Base-by-base conservation (phyloP, 1,140 invertebrate genomes). In the Chlorops oryzae region DNA sequence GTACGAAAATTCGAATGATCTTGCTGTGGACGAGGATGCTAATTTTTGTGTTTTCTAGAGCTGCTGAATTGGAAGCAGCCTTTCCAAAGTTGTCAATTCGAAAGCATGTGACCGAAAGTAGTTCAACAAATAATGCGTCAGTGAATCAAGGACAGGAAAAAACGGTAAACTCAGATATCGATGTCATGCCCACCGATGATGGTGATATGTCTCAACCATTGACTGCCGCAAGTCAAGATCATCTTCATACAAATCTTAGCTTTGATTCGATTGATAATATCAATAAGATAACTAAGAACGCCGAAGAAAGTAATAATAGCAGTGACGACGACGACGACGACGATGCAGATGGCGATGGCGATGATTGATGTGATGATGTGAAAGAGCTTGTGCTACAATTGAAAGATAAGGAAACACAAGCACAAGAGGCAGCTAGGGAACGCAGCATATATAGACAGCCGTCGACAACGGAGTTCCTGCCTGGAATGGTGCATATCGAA, bases 401-500 rank as follows among this genome's bases (percentile, higher is more conserved):
- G 0, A 63, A 65, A 21, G 56, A 62, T 41, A 21, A 45, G 22
- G 10, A 39, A 47, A n/a, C 39, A 21, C 28, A 28, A 10, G n/a
- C n/a, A n/a, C 35, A 28, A 13, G 46, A 39, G 4, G 41, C 43
- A 37, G 51, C 45, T 1, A 51, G 28, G 10, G 48, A 55, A 17
- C 35, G 7, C 22, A 21, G 49, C 5, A 64, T 86, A 10, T 76
- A 82, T 34, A 75, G 83, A 7, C 84, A 90, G 68, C 83, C 86
- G 15, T 92, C 88, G 2, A 94, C 89, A 0, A 92, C 87, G 1
- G 88, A 92, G 75, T 94, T 94, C 75, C 73, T 96, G 27, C 86
- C 90, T 3, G 88, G 89, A 24, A 92, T 96, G 90, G 75, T 95
- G 25, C 88, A 94, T 61, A 80, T 84, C 0, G 79, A 78, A 45